Conservation (phyloP, 2,888 invertebrate species). For the Sicus ferrugineus region DNA sequence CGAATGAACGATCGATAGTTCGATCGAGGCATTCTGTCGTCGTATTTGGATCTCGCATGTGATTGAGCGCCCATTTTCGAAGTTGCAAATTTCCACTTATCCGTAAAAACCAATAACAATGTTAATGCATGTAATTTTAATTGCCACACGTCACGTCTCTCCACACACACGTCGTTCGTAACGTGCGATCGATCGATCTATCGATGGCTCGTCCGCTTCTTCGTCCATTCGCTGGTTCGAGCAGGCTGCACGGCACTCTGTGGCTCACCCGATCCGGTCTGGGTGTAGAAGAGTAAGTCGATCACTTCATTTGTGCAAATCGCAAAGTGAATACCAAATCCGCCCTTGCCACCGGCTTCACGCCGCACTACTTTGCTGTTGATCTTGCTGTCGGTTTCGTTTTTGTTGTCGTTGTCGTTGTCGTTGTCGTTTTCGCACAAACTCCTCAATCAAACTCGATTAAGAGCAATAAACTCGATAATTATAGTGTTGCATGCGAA, state of each 20-base stretch:
- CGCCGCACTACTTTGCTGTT: background rate
- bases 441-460: constrained; percentile 41
- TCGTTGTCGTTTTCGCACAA: constrained; percentile 32
- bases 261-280: constrained; percentile 1
- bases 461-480: constrained; percentile 41
- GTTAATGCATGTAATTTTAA: constrained; percentile 34
- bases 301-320: constrained; percentile 15
- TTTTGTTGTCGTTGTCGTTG: constrained; percentile 1
- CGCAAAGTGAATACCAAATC: background rate
- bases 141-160: constrained; percentile 30
- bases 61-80: constrained; percentile 27
- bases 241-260: too few relatives aligned
- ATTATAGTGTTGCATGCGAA: constrained; percentile 38
- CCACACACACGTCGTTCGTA: constrained; percentile 16
- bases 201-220: background rate
- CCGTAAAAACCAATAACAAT: constrained; percentile 15
- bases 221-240: too few relatives aligned
- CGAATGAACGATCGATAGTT: too few relatives aligned
- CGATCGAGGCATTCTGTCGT: constrained; percentile 1
- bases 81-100: constrained; percentile 19
- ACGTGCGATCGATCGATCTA: background rate
- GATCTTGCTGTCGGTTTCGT: background rate
- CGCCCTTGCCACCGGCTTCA: constrained; percentile 6
- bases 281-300: constrained; percentile 17
- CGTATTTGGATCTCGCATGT: background rate